These are phyloP conservation scores for Mormyrops attenuatus DNA, from an alignment of 2,797 vertebrate genomes.

Conservation along the genomic window DNA sequence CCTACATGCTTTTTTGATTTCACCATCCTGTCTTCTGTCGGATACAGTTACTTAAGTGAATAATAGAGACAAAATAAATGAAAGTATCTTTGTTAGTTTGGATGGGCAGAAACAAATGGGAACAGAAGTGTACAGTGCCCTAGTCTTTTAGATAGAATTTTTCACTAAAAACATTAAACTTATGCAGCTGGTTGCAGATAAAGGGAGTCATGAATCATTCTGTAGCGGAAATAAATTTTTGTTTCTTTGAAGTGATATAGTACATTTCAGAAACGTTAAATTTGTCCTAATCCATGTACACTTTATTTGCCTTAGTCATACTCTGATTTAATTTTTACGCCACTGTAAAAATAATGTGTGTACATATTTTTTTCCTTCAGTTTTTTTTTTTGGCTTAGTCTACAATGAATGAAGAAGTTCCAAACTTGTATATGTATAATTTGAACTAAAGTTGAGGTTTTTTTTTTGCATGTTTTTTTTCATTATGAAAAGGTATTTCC, in stretches of 20 bases:
- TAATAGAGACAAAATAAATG: constrained; percentile 60
- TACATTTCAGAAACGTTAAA: constrained; percentile 68
- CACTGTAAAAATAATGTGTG: constrained; percentile 91
- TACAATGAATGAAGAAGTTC: constrained; percentile 83
- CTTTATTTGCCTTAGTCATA: constrained; percentile 71
- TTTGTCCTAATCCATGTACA: constrained; percentile 79
- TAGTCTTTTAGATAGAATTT: constrained; percentile 47
- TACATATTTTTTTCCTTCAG: constrained; percentile 81
- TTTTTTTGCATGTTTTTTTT: constrained; percentile 99
- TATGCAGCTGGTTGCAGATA: constrained; percentile 81
- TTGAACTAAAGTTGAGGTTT: constrained; percentile 75
- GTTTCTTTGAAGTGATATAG: constrained; percentile 65
- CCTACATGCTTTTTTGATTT: constrained; percentile 68
- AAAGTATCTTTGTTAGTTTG: constrained; percentile 62
- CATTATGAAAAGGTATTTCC: constrained; percentile 83
- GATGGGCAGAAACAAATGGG: constrained; percentile 58
- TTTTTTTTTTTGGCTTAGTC: constrained; percentile 75
- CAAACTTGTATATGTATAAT: constrained; percentile 93
- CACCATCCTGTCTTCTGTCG: constrained; percentile 72
- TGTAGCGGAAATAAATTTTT: constrained; percentile 72
- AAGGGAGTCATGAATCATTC: constrained; percentile 78
- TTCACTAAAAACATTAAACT: constrained; percentile 69
- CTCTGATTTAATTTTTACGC: constrained; percentile 76
- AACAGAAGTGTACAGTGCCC: constrained; percentile 76
- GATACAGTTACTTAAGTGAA: constrained; percentile 52